Base-by-base conservation (phyloP, 2,113 vertebrate genomes). In the Hyaena hyaena region DNA sequence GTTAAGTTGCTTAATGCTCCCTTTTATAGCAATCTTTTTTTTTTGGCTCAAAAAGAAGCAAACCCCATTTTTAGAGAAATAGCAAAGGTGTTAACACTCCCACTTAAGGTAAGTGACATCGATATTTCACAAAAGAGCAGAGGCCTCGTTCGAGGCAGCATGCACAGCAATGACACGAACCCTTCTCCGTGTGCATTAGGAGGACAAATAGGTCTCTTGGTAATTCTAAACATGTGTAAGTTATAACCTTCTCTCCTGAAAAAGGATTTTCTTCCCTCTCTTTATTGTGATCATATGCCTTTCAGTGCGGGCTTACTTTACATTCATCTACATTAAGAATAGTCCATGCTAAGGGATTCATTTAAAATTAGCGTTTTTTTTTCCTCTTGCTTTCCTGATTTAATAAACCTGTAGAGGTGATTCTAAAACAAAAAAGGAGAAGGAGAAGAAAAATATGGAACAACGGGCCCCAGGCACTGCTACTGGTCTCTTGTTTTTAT, bases 21-120 rank as follows among this genome's bases (percentile, higher is more conserved):
- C 97, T 98, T 98, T 98, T 98, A 98, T 98, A 97, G 97, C 84
- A 98, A 96, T 98, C 97, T 95, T 98, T 96, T 96, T 89, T 84
- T 95, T 86, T 81, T 58, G 96, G 96, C 92, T 96, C 90, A 93
- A 96, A 98, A 98, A 98, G 96, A 97, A 98, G 53, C 83, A 94
- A 96, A 97, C 97, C 98, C 83, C 97, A 98, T 98, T 97, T 98
- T 98, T 97, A 85, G 93, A 98, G 97, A 98, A 98, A 97, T 90
- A 98, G 98, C 97, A 98, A 98, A 98, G 93, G 97, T 97, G 98
- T 98, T 97, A 98, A 98, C 98, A 98, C 69, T 98, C 77, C 96
- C 98, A 97, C 96, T 97, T 97, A 95, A 95, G 90, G 84, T 88
- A 97, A 93, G 96, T 97, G 95, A 98, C 97, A 98, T 90, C 97